Evolutionary conservation across 2,888 invertebrate genomes (phyloP).

Genomic region (Aricia artaxerxes): DNA sequence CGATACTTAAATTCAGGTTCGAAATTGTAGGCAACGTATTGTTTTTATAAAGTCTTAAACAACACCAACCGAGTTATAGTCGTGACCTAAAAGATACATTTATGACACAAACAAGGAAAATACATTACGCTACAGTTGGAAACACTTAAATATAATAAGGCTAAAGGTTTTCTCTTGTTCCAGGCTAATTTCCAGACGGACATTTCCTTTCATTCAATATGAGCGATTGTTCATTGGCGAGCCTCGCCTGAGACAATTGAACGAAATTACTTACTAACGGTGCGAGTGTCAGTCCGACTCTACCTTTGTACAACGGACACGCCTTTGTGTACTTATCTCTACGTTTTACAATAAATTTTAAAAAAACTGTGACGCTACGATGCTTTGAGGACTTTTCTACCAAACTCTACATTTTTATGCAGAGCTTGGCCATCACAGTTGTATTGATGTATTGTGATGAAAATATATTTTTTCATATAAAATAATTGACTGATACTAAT

Average conservation of each 20-base stretch:
- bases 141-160: constrained; percentile 74
- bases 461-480: not conserved
- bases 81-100: constrained; percentile 32
- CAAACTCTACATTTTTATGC: not conserved
- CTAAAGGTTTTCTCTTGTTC: constrained; percentile 78
- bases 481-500: not conserved
- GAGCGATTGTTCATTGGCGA: constrained; percentile 77
- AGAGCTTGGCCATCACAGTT: not conserved
- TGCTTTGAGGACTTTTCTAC: too few relatives aligned
- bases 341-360: not conserved
- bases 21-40: not conserved
- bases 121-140: constrained; percentile 68
- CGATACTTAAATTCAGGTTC: too few relatives aligned
- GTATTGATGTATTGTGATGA: too few relatives aligned
- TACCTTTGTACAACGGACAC: constrained; percentile 37
- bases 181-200: constrained; percentile 75
- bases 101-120: constrained; percentile 57
- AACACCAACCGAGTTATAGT: not conserved
- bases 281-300: constrained; percentile 49
- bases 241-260: constrained; percentile 72
- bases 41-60: not conserved
- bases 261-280: constrained; percentile 70
- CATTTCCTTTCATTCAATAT: constrained; percentile 80
- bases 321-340: constrained; percentile 3
- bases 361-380: too few relatives aligned